Percentiles rank a stretch among this genome's conserved stretches.
These are phyloP conservation scores for Hyposoter didymator DNA, from an alignment of 2,888 invertebrate genomes.

Conservation along the genomic window DNA sequence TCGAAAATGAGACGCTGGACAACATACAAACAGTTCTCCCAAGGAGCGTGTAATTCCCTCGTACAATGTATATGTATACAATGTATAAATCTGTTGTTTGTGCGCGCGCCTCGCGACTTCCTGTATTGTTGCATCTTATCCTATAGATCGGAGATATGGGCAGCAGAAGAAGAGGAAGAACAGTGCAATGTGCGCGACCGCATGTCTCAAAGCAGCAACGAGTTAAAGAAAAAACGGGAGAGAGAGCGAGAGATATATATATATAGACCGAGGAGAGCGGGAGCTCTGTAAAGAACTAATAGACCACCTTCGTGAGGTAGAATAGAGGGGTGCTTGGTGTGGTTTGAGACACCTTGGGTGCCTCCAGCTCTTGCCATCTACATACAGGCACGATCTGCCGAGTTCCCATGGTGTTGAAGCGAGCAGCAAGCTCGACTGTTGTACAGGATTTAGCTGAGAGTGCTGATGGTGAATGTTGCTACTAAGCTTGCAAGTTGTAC, in stretches of 20 bases:
- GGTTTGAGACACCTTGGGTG: slow-evolving; percentile 77
- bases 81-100: slow-evolving; percentile 66
- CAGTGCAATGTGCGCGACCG: slow-evolving; percentile 59
- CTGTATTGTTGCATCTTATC: slow-evolving; percentile 83
- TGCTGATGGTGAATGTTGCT: slow-evolving; percentile 36
- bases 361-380: slow-evolving; percentile 77
- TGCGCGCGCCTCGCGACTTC: slow-evolving; percentile 76
- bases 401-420: slow-evolving; percentile 75
- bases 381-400: slow-evolving; percentile 79
- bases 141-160: slow-evolving; percentile 80
- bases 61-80: neutral
- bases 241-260: slow-evolving; percentile 14
- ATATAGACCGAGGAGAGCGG: slow-evolving; percentile 26
- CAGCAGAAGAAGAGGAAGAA: slow-evolving; percentile 66
- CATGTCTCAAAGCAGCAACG: slow-evolving; percentile 43
- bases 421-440: slow-evolving; percentile 48
- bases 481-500: slow-evolving; percentile 30
- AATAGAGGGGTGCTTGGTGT: slow-evolving; percentile 74
- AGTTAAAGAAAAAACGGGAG: slow-evolving; percentile 31
- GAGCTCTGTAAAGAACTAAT: slow-evolving; percentile 77
- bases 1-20: slow-evolving; percentile 77
- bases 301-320: slow-evolving; percentile 79
- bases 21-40: slow-evolving; percentile 46
- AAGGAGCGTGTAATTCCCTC: slow-evolving; percentile 29
- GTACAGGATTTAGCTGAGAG: slow-evolving; percentile 47